Evolutionary conservation across 2,113 vertebrate species (phyloP), one percentile per base, ranked within the genome.

Genomic region (Dendrocopos noguchii): DNA sequence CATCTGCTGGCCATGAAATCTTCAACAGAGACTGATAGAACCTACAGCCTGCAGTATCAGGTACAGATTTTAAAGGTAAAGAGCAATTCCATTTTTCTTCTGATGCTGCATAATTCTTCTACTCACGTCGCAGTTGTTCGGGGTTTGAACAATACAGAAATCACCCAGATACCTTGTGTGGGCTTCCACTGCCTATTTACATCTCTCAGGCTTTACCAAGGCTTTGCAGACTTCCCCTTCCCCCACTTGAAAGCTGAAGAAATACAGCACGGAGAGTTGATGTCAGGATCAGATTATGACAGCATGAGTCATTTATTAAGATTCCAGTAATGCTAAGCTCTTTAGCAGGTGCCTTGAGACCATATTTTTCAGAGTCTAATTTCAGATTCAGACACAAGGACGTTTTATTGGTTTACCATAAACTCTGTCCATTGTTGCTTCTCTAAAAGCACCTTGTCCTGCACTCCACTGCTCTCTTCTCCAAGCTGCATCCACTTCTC

Each of bases 331-430:
- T 39, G 84, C 84, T 95, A 94, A 96, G 94, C 93, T 90, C 94
- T 96, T 96, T 95, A 95, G 93, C 94, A 96, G 95, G 96, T 96
- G 95, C 93, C 95, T 95, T 86, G 94, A 94, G 96, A 96, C 95
- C 34, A 0, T 91, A 95, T 91, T 96, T 96, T 96, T 94, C 87
- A 88, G 94, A 66, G 87, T 94, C 93, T 92, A 55, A 95, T 96
- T 96, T 95, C 95, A 95, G 87, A 95, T 94, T 90, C 95, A 96
- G 95, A 93, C 94, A 81, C 76, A 50, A 91, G 94, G 50, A 91
- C 20, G 1, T 88, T 95, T 95, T 95, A 96, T 95, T 90, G 96
- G 91, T 95, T 95, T 96, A 94, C 91, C 95, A 95, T 96, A 52
- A 96, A 96, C 76, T 83, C 92, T 78, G 87, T 7, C 93, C 85